Conservation (phyloP, 30 jellyfish, hydroid and myxozoan species). For the Hydractinia echinata region DNA sequence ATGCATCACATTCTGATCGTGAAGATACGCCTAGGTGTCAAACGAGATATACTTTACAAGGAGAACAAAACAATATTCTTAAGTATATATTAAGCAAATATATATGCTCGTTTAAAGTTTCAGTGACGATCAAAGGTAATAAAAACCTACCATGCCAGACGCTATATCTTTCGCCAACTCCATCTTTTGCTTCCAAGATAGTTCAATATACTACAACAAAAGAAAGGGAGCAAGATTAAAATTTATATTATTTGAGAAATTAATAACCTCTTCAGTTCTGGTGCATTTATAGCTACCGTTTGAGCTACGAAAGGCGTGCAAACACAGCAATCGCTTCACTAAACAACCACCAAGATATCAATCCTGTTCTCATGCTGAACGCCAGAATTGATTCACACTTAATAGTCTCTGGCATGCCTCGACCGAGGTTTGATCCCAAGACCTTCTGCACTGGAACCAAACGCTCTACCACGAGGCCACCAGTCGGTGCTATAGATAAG, state of each 20-base stretch:
- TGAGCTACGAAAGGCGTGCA: too few species aligned
- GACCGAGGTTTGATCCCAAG: not conserved
- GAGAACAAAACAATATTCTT: not conserved
- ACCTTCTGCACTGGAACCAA: too few species aligned
- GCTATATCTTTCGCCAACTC: constrained; percentile 83
- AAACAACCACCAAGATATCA: too few species aligned
- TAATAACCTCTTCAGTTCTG: too few species aligned
- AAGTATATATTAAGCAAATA: not conserved
- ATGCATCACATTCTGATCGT: constrained; percentile 69
- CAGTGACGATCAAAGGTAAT: not conserved
- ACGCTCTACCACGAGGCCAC: too few species aligned
- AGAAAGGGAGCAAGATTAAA: not conserved
- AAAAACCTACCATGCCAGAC: constrained; percentile 83
- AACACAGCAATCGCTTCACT: too few species aligned
- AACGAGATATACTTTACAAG: not conserved
- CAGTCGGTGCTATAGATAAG: not conserved
- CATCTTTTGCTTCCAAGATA: constrained; percentile 63
- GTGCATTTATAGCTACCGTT: too few species aligned
- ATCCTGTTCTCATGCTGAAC: too few species aligned
- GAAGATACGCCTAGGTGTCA: constrained; percentile 66
- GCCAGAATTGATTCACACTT: too few species aligned
- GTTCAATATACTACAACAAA: constrained; percentile 47
- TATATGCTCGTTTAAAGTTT: not conserved
- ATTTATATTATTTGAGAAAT: not conserved
- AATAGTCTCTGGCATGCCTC: not conserved